Conservation (phyloP, 2,888 invertebrate species). For the Carpatolechia fugitivella region DNA sequence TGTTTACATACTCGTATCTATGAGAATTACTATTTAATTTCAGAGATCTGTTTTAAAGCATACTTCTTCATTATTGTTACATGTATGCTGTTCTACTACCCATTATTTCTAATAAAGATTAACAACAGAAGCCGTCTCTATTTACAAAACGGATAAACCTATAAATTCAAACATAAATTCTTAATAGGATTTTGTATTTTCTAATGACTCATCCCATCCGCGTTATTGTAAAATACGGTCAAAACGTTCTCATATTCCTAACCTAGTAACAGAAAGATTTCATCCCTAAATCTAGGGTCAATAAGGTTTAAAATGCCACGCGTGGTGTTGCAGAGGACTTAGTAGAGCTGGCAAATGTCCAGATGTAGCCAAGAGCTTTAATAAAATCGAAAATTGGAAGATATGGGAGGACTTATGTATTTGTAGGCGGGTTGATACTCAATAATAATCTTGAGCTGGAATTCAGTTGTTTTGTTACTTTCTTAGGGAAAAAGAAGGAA, state of each 20-base stretch:
- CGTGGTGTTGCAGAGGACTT: not conserved
- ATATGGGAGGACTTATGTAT: constrained; percentile 22
- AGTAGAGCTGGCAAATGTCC: constrained; percentile 28
- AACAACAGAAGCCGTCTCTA: not conserved
- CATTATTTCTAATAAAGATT: not conserved
- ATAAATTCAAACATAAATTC: not conserved
- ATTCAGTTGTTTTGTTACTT: no score
- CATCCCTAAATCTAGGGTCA: not conserved
- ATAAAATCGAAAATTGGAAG: constrained; percentile 9
- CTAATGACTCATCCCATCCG: constrained; percentile 6
- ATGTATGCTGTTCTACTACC: no score
- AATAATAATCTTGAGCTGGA: no score
- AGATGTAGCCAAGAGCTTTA: constrained; percentile 6
- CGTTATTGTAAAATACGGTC: constrained; percentile 3
- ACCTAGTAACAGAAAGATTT: not conserved
- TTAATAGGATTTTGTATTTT: constrained; percentile 3
- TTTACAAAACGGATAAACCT: not conserved
- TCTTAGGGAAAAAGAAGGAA: no score
- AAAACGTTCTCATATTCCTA: constrained; percentile 1
- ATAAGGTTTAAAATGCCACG: not conserved
- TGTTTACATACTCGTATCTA: no score
- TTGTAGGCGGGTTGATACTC: no score
- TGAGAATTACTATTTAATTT: no score
- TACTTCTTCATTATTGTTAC: no score
- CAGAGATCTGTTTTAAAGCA: no score